Percentiles rank a stretch among this genome's conserved stretches.
Evolutionary conservation across 2,888 invertebrate species (phyloP).

Genomic region (Epirrhoe tristata): DNA sequence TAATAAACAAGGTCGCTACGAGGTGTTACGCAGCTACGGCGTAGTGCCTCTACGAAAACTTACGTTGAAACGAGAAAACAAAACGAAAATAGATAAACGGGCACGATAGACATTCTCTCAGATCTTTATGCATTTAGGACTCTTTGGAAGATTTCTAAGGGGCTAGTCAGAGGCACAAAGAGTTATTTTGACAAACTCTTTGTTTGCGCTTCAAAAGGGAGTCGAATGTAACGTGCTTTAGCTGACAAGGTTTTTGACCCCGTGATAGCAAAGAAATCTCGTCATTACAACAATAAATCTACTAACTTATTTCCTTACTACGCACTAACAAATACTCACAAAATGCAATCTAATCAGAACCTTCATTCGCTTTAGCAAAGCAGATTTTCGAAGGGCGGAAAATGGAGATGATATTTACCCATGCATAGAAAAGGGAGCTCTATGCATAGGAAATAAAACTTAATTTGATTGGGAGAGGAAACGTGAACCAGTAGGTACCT

Average conservation of each 20-base stretch:
- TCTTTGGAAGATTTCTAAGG: too few species aligned
- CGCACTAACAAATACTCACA: not conserved
- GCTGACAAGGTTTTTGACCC: not conserved
- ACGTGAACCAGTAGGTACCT: constrained; percentile 12
- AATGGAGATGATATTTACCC: constrained; percentile 4
- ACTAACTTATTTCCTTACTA: constrained; percentile 22
- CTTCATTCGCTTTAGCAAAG: constrained; percentile 4
- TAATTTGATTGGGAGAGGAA: constrained; percentile 19
- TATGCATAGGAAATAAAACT: constrained; percentile 17
- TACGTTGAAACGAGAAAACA: not conserved
- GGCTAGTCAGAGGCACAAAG: too few species aligned
- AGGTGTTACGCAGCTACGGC: constrained; percentile 1
- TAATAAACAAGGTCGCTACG: not conserved
- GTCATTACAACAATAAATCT: constrained; percentile 19
- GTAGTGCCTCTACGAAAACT: not conserved
- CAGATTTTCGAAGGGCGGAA: constrained; percentile 7
- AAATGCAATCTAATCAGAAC: constrained; percentile 10
- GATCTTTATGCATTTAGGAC: too few species aligned
- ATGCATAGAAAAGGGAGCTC: constrained; percentile 21
- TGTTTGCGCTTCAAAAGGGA: not conserved
- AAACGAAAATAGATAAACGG: too few species aligned
- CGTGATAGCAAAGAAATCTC: not conserved
- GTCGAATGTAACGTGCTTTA: not conserved
- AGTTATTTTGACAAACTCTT: not conserved
- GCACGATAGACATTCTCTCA: too few species aligned